Conservation (phyloP, 2,113 vertebrate species). For the Reinhardtius hippoglossoides region DNA sequence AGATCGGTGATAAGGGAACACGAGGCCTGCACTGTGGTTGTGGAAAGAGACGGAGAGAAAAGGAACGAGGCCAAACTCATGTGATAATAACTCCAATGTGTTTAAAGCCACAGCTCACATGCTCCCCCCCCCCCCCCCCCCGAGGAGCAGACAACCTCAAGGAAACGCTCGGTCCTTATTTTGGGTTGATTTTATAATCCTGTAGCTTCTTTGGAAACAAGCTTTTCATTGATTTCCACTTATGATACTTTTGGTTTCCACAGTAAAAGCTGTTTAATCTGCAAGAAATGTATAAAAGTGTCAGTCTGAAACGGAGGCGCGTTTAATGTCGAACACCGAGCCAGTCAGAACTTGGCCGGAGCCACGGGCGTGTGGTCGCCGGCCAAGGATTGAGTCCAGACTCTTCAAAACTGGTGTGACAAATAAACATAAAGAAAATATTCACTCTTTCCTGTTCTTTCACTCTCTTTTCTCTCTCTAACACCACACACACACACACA, state of each 20-base stretch:
- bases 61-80: constrained; percentile 2
- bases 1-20: constrained; percentile 30
- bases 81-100: constrained; percentile 30
- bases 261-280: constrained; percentile 9
- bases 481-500: constrained; percentile 3
- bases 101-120: constrained; percentile 42
- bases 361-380: background rate
- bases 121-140: background rate
- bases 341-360: constrained; percentile 15
- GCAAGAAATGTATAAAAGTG: constrained; percentile 16
- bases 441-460: constrained; percentile 28
- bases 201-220: constrained; percentile 8
- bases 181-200: constrained; percentile 17
- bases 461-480: background rate
- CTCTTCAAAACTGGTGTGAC: constrained; percentile 43
- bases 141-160: background rate
- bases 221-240: constrained; percentile 10
- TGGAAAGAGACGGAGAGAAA: background rate
- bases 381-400: constrained; percentile 14
- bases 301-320: background rate
- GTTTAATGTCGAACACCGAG: constrained; percentile 25
- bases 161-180: constrained; percentile 2
- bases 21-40: constrained; percentile 15
- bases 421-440: constrained; percentile 56
- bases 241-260: background rate